phyloP scores from a whole-genome alignment of 2,797 vertebrate species.

The Molossus molossus region DNA sequence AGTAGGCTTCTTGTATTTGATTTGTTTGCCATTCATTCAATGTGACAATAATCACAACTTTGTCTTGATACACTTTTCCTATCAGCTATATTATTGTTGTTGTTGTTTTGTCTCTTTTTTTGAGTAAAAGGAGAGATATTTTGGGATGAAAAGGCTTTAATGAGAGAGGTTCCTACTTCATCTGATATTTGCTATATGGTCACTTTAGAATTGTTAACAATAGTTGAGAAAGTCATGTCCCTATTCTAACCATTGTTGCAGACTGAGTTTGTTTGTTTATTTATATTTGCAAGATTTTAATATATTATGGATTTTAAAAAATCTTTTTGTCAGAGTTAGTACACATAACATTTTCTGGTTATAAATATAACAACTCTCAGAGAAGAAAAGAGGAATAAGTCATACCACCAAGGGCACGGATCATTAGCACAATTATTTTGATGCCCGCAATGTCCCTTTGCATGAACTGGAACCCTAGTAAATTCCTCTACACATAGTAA shows the following conservation, averaged over 20 bases:
- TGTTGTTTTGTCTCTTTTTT: background rate
- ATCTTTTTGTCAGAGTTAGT: conserved; percentile 26
- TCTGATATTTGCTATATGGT: background rate
- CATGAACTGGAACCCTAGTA: background rate
- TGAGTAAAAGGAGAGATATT: background rate
- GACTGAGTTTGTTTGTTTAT: background rate
- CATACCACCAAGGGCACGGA: background rate
- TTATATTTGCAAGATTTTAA: background rate
- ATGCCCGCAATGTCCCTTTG: background rate
- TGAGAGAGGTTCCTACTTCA: background rate
- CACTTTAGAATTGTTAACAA: background rate
- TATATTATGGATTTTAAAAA: conserved; percentile 8
- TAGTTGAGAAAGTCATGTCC: background rate
- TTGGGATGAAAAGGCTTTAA: background rate
- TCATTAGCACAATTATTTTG: background rate
- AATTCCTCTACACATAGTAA: background rate
- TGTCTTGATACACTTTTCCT: background rate
- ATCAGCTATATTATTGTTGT: background rate
- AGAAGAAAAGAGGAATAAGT: conserved; percentile 15
- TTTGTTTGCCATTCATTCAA: background rate
- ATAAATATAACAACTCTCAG: background rate
- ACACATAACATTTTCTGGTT: background rate
- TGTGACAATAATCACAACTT: background rate
- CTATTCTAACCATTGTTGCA: background rate
- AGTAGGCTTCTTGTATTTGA: background rate